Percentiles rank a stretch among this genome's conserved stretches.
Evolutionary conservation across 2,888 invertebrate genomes (phyloP).

Genomic region (Andrena fulva): DNA sequence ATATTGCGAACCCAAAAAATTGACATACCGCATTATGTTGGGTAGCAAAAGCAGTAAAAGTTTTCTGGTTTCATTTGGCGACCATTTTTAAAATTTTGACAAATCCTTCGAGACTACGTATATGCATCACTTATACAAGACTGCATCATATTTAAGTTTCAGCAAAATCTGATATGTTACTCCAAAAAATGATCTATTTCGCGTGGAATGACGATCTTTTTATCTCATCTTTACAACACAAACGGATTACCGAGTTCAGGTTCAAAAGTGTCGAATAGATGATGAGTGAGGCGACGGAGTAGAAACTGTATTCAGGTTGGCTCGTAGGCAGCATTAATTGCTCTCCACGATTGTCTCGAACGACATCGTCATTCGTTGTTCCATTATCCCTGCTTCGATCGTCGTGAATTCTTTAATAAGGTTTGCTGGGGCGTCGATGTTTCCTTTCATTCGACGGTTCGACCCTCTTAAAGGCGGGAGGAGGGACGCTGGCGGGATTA

Average conservation of each 20-base stretch:
- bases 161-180: too few species aligned
- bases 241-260: background rate
- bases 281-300: slow-evolving; percentile 16
- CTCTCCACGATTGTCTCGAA: slow-evolving; percentile 47
- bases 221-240: too few species aligned
- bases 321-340: slow-evolving; percentile 54
- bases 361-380: slow-evolving; percentile 26
- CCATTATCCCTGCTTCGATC: slow-evolving; percentile 21
- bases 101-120: too few species aligned
- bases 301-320: slow-evolving; percentile 51
- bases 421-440: slow-evolving; percentile 13
- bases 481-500: background rate
- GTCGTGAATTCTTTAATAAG: slow-evolving; percentile 36
- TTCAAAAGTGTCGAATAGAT: slow-evolving; percentile 21
- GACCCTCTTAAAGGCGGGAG: background rate
- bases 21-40: too few species aligned
- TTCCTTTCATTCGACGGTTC: slow-evolving; percentile 25
- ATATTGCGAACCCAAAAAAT: too few species aligned
- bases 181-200: too few species aligned
- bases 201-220: too few species aligned
- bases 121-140: too few species aligned
- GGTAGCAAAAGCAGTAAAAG: too few species aligned
- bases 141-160: too few species aligned
- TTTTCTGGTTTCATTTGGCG: too few species aligned
- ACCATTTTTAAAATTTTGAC: too few species aligned